Conservation (phyloP, 2,113 vertebrate species). For the Sorex fumeus region DNA sequence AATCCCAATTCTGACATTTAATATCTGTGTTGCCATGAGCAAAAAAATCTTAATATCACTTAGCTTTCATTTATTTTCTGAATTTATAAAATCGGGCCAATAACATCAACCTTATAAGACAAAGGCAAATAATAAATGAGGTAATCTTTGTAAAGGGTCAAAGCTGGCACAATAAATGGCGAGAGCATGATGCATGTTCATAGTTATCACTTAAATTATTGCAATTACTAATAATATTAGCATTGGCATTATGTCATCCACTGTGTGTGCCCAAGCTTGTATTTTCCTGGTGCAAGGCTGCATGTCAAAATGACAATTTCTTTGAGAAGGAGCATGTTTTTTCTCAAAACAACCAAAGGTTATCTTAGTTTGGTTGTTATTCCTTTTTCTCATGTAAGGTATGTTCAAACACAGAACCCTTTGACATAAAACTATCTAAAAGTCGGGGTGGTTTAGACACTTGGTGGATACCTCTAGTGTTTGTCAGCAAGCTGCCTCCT, state of each 20-base stretch:
- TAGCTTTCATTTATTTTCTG: slow-evolving; percentile 2
- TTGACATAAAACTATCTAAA: slow-evolving; percentile 11
- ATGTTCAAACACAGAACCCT: neutral
- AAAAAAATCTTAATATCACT: slow-evolving; percentile 14
- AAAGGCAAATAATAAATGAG: slow-evolving; percentile 35
- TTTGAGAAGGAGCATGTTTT: slow-evolving; percentile 7
- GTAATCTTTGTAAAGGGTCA: slow-evolving; percentile 12
- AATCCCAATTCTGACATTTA: neutral
- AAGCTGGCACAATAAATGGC: neutral
- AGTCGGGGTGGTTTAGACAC: neutral
- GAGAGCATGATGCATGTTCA: neutral
- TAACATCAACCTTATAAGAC: neutral
- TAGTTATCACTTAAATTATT: slow-evolving; percentile 53
- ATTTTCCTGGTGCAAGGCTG: neutral
- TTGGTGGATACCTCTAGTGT: neutral
- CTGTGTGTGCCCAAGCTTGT: neutral
- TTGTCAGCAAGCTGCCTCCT: neutral
- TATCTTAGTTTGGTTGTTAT: neutral
- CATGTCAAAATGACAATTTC: neutral
- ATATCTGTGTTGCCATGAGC: neutral
- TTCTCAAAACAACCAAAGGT: neutral
- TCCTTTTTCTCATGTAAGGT: neutral
- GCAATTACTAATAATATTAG: slow-evolving; percentile 24
- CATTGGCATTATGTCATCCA: neutral
- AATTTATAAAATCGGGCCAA: neutral